A percentile compares a stretch with the other conserved stretches of the same genome.
Conservation (phyloP, 2,797 vertebrate species). For the Lepidocolaptes lacrymiger region DNA sequence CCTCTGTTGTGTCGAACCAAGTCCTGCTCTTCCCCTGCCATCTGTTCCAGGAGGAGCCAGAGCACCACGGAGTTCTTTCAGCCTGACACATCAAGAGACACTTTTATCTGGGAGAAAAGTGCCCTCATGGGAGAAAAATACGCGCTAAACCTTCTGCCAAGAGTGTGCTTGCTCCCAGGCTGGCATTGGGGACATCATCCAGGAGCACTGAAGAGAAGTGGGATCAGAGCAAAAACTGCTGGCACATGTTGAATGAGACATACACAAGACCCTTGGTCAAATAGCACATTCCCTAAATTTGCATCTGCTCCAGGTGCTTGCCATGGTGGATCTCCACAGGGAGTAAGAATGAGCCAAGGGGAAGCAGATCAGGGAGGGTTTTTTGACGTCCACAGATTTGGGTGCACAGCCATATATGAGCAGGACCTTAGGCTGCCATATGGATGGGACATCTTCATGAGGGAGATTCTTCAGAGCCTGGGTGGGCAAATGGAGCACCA, state of each 20-base stretch:
- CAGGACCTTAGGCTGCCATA: neutral
- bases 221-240: neutral
- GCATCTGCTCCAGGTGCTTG: neutral
- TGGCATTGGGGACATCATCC: neutral
- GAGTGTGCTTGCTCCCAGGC: neutral
- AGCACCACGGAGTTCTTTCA: neutral
- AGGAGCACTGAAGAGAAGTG: neutral
- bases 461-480: neutral
- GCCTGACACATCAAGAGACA: conserved; percentile 1
- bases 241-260: neutral
- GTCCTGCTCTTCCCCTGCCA: neutral
- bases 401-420: neutral
- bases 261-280: neutral
- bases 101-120: neutral
- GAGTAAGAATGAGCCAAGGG: neutral
- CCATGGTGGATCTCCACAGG: neutral
- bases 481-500: neutral
- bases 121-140: neutral
- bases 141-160: conserved; percentile 25
- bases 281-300: neutral
- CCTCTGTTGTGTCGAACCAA: neutral
- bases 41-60: neutral
- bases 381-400: neutral
- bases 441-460: neutral
- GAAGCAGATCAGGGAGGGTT: neutral